Evolutionary conservation across 1,140 invertebrate species (phyloP).

Genomic region (Rhyacophila brunnea): DNA sequence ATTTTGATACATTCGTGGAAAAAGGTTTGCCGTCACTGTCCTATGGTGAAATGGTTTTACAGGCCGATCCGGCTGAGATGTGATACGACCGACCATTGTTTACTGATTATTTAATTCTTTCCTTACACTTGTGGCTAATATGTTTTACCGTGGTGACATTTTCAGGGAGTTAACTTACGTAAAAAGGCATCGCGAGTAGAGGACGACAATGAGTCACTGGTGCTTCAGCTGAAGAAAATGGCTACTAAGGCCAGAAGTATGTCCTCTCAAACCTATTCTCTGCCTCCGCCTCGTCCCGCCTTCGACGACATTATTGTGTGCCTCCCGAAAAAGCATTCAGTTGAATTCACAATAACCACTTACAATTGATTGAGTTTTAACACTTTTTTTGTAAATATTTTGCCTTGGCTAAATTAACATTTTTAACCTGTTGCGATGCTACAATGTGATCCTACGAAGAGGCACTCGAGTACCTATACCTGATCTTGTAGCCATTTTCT

Average conservation of each 20-base stretch:
- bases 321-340: not conserved
- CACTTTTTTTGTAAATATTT: constrained; percentile 1
- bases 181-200: constrained; percentile 85
- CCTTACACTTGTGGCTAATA: too few relatives aligned
- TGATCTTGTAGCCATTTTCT: constrained; percentile 58
- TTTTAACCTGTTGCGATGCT: constrained; percentile 15
- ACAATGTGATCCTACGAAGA: too few relatives aligned
- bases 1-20: too few relatives aligned
- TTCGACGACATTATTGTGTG: constrained; percentile 10
- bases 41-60: too few relatives aligned
- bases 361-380: not conserved
- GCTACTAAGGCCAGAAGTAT: constrained; percentile 79
- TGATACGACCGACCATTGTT: too few relatives aligned
- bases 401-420: constrained; percentile 30
- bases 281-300: not conserved
- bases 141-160: constrained; percentile 32
- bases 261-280: constrained; percentile 38
- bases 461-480: constrained; percentile 9
- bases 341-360: not conserved
- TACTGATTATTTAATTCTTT: too few relatives aligned
- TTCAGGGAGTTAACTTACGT: constrained; percentile 76
- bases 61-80: too few relatives aligned
- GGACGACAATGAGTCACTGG: constrained; percentile 91
- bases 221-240: constrained; percentile 92
- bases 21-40: too few relatives aligned